Evolutionary conservation across 2,797 vertebrate species (phyloP).

Genomic region (Molothrus ater): DNA sequence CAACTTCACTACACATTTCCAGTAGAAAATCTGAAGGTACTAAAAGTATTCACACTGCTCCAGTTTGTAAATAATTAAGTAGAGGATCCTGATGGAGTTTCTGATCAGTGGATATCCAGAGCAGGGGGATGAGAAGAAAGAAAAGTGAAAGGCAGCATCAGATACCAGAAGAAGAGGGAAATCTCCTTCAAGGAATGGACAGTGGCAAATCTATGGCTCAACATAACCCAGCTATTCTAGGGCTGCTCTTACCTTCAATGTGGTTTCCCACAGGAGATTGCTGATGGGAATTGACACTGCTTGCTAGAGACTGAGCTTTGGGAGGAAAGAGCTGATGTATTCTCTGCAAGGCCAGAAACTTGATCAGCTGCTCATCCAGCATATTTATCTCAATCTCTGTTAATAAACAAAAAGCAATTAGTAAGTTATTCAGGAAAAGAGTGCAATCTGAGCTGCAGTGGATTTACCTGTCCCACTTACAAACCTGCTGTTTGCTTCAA

Average conservation of each 20-base stretch:
- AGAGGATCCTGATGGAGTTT: not conserved
- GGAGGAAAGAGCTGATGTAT: conserved; percentile 96
- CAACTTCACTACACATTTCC: not conserved
- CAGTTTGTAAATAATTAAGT: not conserved
- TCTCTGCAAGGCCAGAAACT: conserved; percentile 96
- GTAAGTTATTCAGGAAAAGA: conserved; percentile 13
- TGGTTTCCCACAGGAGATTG: conserved; percentile 74
- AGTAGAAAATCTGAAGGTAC: not conserved
- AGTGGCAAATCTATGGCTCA: not conserved
- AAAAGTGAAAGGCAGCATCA: not conserved
- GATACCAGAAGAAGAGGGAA: not conserved
- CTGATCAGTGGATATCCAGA: not conserved
- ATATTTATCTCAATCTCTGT: conserved; percentile 93
- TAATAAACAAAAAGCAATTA: conserved; percentile 70
- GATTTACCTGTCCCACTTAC: not conserved
- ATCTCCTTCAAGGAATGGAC: not conserved
- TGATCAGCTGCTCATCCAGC: conserved; percentile 92
- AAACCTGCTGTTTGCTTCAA: not conserved
- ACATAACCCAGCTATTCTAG: conserved; percentile 9
- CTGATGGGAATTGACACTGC: conserved; percentile 73
- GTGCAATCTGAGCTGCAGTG: not conserved
- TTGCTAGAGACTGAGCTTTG: conserved; percentile 79
- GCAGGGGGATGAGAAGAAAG: not conserved
- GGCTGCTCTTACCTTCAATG: conserved; percentile 79
- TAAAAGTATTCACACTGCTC: not conserved